Evolutionary conservation across 2,113 vertebrate genomes (phyloP).

Genomic region (Corythoichthys haematopterus): DNA sequence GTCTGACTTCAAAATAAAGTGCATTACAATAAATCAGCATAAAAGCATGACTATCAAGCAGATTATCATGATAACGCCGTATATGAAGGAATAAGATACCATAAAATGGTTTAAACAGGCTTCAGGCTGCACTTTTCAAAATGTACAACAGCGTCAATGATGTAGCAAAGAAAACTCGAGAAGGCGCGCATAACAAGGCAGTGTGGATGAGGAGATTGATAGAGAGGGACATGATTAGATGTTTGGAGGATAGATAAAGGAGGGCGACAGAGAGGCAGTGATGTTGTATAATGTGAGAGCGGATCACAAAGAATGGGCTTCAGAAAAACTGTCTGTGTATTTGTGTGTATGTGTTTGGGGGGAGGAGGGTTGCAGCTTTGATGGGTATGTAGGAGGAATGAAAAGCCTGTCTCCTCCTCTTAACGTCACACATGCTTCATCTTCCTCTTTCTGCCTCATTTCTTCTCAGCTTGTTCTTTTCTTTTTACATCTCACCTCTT

Average conservation of each 20-base stretch:
- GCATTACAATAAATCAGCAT: no score
- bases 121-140: slow-evolving; percentile 11
- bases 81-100: slow-evolving; percentile 9
- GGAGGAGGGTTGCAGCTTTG: slow-evolving; percentile 2
- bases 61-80: slow-evolving; percentile 1
- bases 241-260: slow-evolving; percentile 11
- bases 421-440: slow-evolving; percentile 31
- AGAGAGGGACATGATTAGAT: slow-evolving; percentile 23
- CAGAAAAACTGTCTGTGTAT: slow-evolving; percentile 15
- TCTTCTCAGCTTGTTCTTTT: slow-evolving; percentile 9
- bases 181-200: neutral
- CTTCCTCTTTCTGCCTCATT: slow-evolving; percentile 19
- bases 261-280: slow-evolving; percentile 2
- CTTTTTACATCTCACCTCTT: slow-evolving; percentile 1
- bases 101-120: slow-evolving; percentile 9
- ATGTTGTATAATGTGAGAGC: slow-evolving; percentile 27
- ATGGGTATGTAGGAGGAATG: slow-evolving; percentile 29
- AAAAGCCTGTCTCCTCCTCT: slow-evolving; percentile 41
- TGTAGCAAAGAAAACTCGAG: neutral
- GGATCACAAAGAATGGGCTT: slow-evolving; percentile 22
- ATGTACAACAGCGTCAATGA: slow-evolving; percentile 5
- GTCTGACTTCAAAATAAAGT: no score
- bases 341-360: slow-evolving; percentile 14
- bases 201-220: slow-evolving; percentile 13
- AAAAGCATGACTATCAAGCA: no score